Base-by-base conservation (phyloP, 2,797 vertebrate genomes). In the Mallotus villosus region DNA sequence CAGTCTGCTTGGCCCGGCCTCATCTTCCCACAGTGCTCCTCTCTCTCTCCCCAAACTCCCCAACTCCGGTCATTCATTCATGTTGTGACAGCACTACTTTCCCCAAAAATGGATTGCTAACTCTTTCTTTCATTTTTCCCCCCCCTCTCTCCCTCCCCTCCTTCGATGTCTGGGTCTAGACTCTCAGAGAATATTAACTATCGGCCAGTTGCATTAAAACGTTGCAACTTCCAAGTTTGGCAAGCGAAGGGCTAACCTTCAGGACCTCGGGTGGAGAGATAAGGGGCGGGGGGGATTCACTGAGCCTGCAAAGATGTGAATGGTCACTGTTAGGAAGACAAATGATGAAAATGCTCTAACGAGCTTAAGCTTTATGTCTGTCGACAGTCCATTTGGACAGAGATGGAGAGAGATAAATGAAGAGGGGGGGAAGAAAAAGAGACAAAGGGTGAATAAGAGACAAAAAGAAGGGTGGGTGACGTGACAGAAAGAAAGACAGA, bases 321-420 rank as follows among this genome's bases (percentile, higher is more conserved):
- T 75, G 70, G 75, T 74, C 77, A 74, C 75, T 72, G 75, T 78
- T 81, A 82, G 68, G 71, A 74, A 79, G 77, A 83, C 63, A 69
- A 76, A 78, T 79, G 75, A 76, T 73, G 62, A 77, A 77, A 79
- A 22, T 60, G 55, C 25, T 66, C 65, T 46, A 73, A 78, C 71
- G 71, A 78, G 72, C 71, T 62, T n/a, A 53, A 74, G 63, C 24
- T 32, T n/a, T 57, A 32, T 34, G 32, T 61, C 68, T 51, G 64
- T 70, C 65, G 72, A 60, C 64, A 66, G 24, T 49, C 49, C 70
- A 62, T 55, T 75, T 37, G 25, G 49, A 55, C 49, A 55, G 27
- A 11, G 51, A 32, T 17, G 27, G 24, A 67, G 27, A 22, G 53
- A 58, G 51, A 67, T 51, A n/a, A 21, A 53, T 12, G 32, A 29